Conservation (phyloP, 2,888 invertebrate genomes). For the Aphodius sticticus region DNA sequence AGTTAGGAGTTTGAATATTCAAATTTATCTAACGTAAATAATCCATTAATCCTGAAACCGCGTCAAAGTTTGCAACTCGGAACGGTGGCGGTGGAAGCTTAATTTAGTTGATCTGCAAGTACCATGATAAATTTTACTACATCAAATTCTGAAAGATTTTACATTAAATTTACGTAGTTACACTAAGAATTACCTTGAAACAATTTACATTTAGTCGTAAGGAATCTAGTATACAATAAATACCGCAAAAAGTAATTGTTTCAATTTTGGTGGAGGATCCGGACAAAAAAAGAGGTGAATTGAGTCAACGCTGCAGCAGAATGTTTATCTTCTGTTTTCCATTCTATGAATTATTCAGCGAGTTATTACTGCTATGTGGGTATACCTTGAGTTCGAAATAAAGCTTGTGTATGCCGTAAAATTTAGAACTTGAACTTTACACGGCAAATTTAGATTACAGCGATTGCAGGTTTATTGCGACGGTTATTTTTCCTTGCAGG, state of each 20-base stretch:
- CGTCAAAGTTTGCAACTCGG: too few relatives aligned
- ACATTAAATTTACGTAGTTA: too few relatives aligned
- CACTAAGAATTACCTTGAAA: too few relatives aligned
- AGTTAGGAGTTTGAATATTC: too few relatives aligned
- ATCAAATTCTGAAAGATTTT: too few relatives aligned
- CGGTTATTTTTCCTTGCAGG: background rate
- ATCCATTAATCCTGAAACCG: too few relatives aligned
- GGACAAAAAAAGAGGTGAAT: background rate
- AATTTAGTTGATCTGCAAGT: too few relatives aligned
- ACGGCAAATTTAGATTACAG: background rate
- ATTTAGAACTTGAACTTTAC: background rate
- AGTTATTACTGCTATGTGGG: background rate
- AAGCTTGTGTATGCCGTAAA: background rate
- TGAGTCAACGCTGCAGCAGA: background rate
- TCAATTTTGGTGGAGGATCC: background rate
- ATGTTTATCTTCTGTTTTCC: background rate
- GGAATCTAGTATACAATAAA: background rate
- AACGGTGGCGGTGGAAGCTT: too few relatives aligned
- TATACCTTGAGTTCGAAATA: background rate
- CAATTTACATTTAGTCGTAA: background rate
- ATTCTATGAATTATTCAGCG: background rate
- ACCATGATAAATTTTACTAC: too few relatives aligned
- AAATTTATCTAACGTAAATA: too few relatives aligned
- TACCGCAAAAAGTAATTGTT: background rate
- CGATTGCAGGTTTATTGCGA: background rate